Conservation (phyloP, 2,113 vertebrate genomes). For the Pholis gunnellus region DNA sequence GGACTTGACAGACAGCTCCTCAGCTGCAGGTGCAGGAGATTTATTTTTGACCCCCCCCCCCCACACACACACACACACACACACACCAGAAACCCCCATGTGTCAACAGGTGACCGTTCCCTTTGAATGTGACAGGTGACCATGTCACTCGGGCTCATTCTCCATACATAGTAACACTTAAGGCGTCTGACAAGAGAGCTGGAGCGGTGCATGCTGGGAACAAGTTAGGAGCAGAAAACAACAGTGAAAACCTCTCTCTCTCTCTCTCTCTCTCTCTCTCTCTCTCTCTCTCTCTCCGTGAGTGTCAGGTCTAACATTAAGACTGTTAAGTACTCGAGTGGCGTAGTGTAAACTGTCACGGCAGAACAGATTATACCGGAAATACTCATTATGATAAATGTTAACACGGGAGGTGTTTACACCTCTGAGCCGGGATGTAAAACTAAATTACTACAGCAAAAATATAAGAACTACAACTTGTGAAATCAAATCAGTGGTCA, state of each 20-base stretch:
- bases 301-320: neutral
- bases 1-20: constrained; percentile 64
- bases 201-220: constrained; percentile 18
- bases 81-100: constrained; percentile 17
- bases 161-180: constrained; percentile 72
- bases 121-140: constrained; percentile 64
- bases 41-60: constrained; percentile 53
- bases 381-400: neutral
- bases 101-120: constrained; percentile 67
- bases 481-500: neutral
- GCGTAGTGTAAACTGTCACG: neutral
- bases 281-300: neutral
- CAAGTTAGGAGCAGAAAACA: constrained; percentile 34
- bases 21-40: constrained; percentile 73
- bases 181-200: constrained; percentile 59
- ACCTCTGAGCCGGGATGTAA: neutral
- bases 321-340: neutral
- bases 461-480: neutral
- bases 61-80: too few species aligned
- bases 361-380: neutral
- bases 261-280: neutral
- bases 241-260: neutral
- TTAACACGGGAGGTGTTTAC: neutral
- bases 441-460: neutral
- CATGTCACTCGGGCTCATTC: constrained; percentile 55